These are phyloP conservation scores for Tenthredo scrophulariae DNA, from an alignment of 2,888 invertebrate genomes.

Conservation along the genomic window DNA sequence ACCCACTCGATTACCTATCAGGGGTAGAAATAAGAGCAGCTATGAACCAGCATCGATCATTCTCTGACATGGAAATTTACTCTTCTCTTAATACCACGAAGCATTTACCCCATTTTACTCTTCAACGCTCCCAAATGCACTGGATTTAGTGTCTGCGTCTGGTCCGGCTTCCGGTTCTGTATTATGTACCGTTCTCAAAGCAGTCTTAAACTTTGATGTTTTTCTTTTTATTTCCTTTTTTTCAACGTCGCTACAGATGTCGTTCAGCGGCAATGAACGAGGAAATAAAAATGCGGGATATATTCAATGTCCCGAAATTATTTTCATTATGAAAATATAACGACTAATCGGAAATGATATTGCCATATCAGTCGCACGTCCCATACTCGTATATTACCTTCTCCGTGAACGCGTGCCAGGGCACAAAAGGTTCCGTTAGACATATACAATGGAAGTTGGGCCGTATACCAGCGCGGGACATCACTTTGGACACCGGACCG, in stretches of 20 bases:
- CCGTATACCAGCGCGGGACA: conserved; percentile 10
- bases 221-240: neutral
- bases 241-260: neutral
- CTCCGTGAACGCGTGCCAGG: conserved; percentile 26
- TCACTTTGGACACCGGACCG: conserved; percentile 41
- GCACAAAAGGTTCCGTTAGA: conserved; percentile 19
- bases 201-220: conserved; percentile 3
- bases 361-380: neutral
- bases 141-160: conserved; percentile 3
- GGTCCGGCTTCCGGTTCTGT: neutral
- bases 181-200: neutral
- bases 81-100: neutral
- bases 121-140: neutral
- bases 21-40: neutral
- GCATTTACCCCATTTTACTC: neutral
- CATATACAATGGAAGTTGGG: conserved; percentile 26
- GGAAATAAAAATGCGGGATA: neutral
- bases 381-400: conserved; percentile 33
- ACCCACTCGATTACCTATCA: neutral
- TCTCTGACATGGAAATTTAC: neutral
- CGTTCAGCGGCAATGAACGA: neutral
- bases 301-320: neutral
- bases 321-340: neutral
- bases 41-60: no score
- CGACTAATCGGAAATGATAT: neutral